Evolutionary conservation across 2,888 invertebrate genomes (phyloP), one percentile per base, ranked within the genome.

Genomic region (Pseudoips prasinana): DNA sequence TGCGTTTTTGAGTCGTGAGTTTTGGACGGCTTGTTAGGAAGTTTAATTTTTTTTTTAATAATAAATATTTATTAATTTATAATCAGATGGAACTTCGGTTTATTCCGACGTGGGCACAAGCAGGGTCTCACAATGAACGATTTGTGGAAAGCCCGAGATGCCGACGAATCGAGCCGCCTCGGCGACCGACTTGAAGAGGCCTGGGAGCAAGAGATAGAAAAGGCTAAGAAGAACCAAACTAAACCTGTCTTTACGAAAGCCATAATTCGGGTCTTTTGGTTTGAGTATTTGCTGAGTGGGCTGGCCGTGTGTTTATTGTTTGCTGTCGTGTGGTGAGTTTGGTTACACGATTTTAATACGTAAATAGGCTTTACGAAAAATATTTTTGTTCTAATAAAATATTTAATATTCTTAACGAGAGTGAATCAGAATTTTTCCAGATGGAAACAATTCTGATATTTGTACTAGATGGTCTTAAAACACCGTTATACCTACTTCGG

Each of bases 131-230:
- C 90, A 49, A 55, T 89, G 1, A 88, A 90, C 50, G 91, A 93
- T 63, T 68, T 93, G 6, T 91, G 90, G 64, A 90, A 90, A 57
- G 80, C 89, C n/a, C 71, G 91, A 5, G 66, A 75, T 8, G 71
- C 73, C 10, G 92, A 93, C 66, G 65, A 78, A 19, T 92, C 92
- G 1, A 88, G 90, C 44, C 62, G 61, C 8, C 74, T 92, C 10
- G 92, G 91, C 7, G 85, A 92, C 59, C 71, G 70, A 25, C 69
- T 93, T 24, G 91, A 91, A 69, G 75, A 71, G 84, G 90, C 88
- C 48, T 92, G 92, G 92, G 67, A 81, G 19, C 60, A 72, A 24
- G 91, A 92, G 63, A 35, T 89, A 17, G 57, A 64, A 19, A 58
- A 63, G 33, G 79, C 88, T 0, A 69, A 72, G 24, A 68, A 66